phyloP scores from a whole-genome alignment of 2,888 invertebrate genomes.

The Caenorhabditis sp. region DNA sequence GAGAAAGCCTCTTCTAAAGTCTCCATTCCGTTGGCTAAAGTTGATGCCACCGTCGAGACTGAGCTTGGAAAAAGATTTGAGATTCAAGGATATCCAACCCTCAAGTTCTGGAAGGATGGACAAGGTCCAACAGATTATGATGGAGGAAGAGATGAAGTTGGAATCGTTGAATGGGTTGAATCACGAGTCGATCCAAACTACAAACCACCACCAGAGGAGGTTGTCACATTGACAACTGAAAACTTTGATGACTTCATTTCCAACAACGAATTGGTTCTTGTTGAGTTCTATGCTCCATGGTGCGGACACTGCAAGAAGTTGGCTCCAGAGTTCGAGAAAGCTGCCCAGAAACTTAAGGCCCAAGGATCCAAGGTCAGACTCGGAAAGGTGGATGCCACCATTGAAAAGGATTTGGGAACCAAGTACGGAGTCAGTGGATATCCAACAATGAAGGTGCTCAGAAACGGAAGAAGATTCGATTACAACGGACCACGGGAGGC shows the following conservation, averaged over 20 bases:
- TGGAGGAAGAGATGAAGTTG: slow-evolving; percentile 85
- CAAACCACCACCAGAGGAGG: slow-evolving; percentile 85
- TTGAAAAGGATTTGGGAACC: slow-evolving; percentile 85
- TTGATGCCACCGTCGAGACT: slow-evolving; percentile 85
- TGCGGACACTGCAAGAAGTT: slow-evolving; percentile 85
- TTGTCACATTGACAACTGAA: slow-evolving; percentile 85
- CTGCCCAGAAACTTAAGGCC: slow-evolving; percentile 84
- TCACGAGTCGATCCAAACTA: slow-evolving; percentile 85
- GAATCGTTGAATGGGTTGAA: slow-evolving; percentile 85
- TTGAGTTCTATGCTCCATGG: slow-evolving; percentile 87
- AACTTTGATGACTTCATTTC: slow-evolving; percentile 85
- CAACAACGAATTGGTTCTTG: slow-evolving; percentile 84
- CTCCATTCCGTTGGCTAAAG: slow-evolving; percentile 85
- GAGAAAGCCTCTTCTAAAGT: slow-evolving; percentile 85
- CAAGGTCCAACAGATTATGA: slow-evolving; percentile 85
- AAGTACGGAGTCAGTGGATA: slow-evolving; percentile 85
- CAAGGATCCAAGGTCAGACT: slow-evolving; percentile 79
- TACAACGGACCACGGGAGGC: slow-evolving; percentile 85
- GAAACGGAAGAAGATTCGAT: slow-evolving; percentile 85
- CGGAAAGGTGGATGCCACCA: slow-evolving; percentile 86
- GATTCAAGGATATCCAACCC: slow-evolving; percentile 86
- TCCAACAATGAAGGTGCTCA: slow-evolving; percentile 85
- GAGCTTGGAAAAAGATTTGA: slow-evolving; percentile 85
- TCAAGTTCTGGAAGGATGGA: slow-evolving; percentile 86
- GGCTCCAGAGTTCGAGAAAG: slow-evolving; percentile 85